These are phyloP conservation scores for Todiramphus chloris DNA, from an alignment of 2,113 vertebrate genomes.

Conservation along the genomic window DNA sequence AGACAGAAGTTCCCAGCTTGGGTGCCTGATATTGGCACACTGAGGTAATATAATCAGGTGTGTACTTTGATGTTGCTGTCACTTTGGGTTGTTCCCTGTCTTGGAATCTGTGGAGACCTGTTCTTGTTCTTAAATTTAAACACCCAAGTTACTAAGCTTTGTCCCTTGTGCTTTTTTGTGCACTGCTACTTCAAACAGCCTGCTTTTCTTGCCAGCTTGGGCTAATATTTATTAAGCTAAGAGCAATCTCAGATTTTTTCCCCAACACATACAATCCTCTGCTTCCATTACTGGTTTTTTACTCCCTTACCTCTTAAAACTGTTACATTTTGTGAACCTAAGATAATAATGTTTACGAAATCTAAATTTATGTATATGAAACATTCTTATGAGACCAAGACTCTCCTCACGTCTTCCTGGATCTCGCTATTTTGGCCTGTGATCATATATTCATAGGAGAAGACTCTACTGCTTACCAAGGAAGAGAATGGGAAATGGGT, in stretches of 20 bases:
- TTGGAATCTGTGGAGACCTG: background rate
- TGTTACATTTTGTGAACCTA: background rate
- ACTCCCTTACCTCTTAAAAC: background rate
- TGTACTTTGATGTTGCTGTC: background rate
- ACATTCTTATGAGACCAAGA: background rate
- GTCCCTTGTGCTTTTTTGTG: background rate
- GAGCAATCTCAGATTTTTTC: background rate
- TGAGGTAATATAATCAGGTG: background rate
- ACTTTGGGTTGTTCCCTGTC: background rate
- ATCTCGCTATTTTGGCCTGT: background rate
- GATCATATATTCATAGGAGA: background rate
- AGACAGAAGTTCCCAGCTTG: background rate
- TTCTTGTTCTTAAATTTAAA: background rate
- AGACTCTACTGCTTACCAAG: background rate
- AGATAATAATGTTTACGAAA: background rate
- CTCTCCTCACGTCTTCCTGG: background rate
- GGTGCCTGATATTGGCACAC: fast-evolving
- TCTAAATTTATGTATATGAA: background rate
- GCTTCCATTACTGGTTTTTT: background rate
- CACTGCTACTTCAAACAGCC: background rate
- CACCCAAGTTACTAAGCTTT: background rate
- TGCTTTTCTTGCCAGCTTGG: background rate
- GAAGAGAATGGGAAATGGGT: background rate
- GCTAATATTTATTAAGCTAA: background rate
- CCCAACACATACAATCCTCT: too few relatives aligned